These are phyloP conservation scores for Microplitis mediator DNA, from an alignment of 1,140 invertebrate species.

Conservation along the genomic window DNA sequence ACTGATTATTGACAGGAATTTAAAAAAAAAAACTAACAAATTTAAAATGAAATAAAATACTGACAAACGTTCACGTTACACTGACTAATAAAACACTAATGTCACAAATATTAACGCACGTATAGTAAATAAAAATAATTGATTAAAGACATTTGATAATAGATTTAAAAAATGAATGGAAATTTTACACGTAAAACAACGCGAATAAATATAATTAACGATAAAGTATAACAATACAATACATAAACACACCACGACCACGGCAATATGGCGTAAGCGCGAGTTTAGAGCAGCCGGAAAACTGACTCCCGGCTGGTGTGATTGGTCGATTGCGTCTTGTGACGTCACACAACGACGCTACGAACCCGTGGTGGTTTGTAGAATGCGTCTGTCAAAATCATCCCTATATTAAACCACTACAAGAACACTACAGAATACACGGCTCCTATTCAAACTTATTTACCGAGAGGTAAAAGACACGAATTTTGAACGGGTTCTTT, in stretches of 20 bases:
- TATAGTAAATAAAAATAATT: background rate
- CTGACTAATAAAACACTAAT: too few species aligned
- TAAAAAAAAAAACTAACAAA: too few species aligned
- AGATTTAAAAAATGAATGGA: background rate
- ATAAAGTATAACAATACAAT: background rate
- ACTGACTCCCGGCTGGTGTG: slow-evolving; percentile 14
- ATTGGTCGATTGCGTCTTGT: slow-evolving; percentile 30
- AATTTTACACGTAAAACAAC: background rate
- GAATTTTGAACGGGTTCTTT: too few species aligned
- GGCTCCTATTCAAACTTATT: too few species aligned
- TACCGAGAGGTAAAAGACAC: too few species aligned
- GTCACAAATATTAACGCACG: too few species aligned
- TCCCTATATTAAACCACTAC: background rate
- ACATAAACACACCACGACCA: slow-evolving; percentile 8
- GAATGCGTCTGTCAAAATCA: slow-evolving; percentile 13
- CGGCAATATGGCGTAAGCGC: slow-evolving; percentile 28
- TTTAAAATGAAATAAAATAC: too few species aligned
- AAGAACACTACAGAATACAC: too few species aligned
- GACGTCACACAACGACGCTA: slow-evolving; percentile 21
- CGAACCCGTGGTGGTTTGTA: slow-evolving; percentile 3
- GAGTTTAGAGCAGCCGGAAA: slow-evolving; percentile 27
- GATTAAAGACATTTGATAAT: background rate
- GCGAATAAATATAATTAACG: background rate
- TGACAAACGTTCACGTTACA: too few species aligned
- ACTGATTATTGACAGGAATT: background rate